Percentiles rank a stretch among this genome's conserved stretches.
phyloP scores from a whole-genome alignment of 1,140 invertebrate genomes.

The Diprion similis region DNA sequence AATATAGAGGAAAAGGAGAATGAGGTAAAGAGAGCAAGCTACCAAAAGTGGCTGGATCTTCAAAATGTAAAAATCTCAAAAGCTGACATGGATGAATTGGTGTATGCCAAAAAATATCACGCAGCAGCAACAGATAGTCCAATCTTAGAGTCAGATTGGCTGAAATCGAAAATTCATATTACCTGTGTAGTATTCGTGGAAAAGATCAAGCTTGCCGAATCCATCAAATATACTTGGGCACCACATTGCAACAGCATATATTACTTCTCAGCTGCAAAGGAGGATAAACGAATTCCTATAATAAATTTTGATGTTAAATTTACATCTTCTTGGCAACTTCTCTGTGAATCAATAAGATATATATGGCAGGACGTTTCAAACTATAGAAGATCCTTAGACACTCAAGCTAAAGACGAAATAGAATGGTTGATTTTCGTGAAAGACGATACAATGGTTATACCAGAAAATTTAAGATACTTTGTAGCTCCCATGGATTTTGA shows the following conservation, averaged over 20 bases:
- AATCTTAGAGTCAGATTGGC: constrained; percentile 48
- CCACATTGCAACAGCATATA: constrained; percentile 51
- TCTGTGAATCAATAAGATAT: constrained; percentile 56
- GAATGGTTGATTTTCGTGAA: constrained; percentile 62
- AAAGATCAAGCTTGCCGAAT: constrained; percentile 43
- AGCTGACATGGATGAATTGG: constrained; percentile 44
- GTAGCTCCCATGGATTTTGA: constrained; percentile 52
- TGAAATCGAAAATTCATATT: constrained; percentile 44
- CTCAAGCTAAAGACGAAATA: constrained; percentile 23
- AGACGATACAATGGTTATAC: constrained; percentile 60
- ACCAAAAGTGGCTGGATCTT: constrained; percentile 41
- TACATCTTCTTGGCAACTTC: constrained; percentile 58
- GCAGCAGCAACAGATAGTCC: constrained; percentile 17
- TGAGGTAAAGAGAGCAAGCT: constrained; percentile 27
- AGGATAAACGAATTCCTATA: constrained; percentile 35
- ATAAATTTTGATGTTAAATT: constrained; percentile 47
- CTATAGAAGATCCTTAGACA: constrained; percentile 21
- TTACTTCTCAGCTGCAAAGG: constrained; percentile 44
- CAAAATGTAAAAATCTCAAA: constrained; percentile 31
- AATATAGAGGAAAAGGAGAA: constrained; percentile 16
- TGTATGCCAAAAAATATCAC: constrained; percentile 35
- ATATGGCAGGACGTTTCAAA: constrained; percentile 37
- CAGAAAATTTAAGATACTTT: constrained; percentile 60
- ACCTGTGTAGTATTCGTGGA: constrained; percentile 55
- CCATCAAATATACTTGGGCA: constrained; percentile 54